Evolutionary conservation across 1,140 invertebrate species (phyloP).

Genomic region (Aricia agestis): DNA sequence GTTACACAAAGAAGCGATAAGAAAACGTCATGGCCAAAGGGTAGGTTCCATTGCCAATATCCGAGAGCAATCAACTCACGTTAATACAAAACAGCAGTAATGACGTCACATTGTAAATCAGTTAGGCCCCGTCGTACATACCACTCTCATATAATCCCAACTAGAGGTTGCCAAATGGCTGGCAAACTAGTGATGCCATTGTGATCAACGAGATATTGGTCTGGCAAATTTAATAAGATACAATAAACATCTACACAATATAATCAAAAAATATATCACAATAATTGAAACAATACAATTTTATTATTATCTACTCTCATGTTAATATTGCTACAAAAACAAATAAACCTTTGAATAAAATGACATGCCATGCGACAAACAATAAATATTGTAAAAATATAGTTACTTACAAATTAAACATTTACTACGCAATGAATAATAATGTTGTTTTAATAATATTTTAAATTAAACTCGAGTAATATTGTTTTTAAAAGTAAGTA

Average conservation of each 20-base stretch:
- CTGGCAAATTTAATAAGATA: not conserved
- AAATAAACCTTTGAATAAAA: no score
- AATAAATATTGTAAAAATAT: not conserved
- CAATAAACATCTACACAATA: no score
- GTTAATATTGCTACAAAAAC: no score
- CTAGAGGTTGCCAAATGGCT: conserved; percentile 48
- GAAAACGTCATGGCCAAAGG: no score
- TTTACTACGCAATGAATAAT: not conserved
- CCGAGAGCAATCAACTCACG: conserved; percentile 8
- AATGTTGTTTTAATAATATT: not conserved
- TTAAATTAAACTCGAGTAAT: not conserved
- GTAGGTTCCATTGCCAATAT: conserved; percentile 16
- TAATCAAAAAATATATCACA: no score
- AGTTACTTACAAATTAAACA: not conserved
- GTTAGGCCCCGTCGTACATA: conserved; percentile 34
- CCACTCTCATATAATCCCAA: conserved; percentile 41
- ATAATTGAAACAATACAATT: no score
- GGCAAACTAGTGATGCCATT: conserved; percentile 48
- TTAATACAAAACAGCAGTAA: conserved; percentile 19
- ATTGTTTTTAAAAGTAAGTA: not conserved
- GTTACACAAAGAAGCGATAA: no score
- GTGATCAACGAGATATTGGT: conserved; percentile 44
- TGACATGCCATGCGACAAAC: conserved; percentile 1
- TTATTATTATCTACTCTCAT: no score
- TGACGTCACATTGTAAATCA: conserved; percentile 32